A percentile compares a stretch with the other conserved stretches of the same genome.
These are phyloP conservation scores for Montipora capitata DNA, from an alignment of 92 coral and sea anemone genomes.

Conservation along the genomic window DNA sequence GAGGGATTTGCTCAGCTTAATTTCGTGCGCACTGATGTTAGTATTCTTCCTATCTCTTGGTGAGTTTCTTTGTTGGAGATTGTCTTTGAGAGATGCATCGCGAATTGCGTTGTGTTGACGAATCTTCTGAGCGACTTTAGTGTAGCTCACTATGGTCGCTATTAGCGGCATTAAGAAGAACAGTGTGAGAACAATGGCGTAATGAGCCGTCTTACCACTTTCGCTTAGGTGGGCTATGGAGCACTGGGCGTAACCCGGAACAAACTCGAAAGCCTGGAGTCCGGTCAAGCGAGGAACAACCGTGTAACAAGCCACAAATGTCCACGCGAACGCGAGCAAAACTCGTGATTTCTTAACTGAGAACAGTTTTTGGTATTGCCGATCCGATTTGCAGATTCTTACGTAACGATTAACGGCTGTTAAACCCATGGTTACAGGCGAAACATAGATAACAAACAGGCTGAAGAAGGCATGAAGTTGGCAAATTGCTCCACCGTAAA, in stretches of 20 bases:
- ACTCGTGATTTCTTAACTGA: not conserved
- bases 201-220: not conserved
- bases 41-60: not conserved
- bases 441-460: conserved; percentile 18
- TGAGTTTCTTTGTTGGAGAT: not conserved
- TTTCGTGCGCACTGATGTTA: conserved; percentile 8
- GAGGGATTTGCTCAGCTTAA: conserved; percentile 14
- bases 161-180: conserved; percentile 8
- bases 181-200: not conserved
- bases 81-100: not conserved
- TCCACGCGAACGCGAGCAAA: not conserved
- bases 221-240: conserved; percentile 26
- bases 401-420: conserved; percentile 19
- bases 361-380: conserved; percentile 1
- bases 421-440: conserved; percentile 28
- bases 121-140: not conserved
- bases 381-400: conserved; percentile 7
- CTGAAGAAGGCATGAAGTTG: conserved; percentile 27
- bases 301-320: not conserved
- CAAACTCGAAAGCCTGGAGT: conserved; percentile 11
- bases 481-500: conserved; percentile 6
- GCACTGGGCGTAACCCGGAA: conserved; percentile 37
- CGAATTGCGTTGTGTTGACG: conserved; percentile 1
- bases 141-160: conserved; percentile 3
- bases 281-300: conserved; percentile 1